Evolutionary conservation across 1,140 invertebrate species (phyloP), one percentile per base, ranked within the genome.

Genomic region (Saccostrea glomerata): DNA sequence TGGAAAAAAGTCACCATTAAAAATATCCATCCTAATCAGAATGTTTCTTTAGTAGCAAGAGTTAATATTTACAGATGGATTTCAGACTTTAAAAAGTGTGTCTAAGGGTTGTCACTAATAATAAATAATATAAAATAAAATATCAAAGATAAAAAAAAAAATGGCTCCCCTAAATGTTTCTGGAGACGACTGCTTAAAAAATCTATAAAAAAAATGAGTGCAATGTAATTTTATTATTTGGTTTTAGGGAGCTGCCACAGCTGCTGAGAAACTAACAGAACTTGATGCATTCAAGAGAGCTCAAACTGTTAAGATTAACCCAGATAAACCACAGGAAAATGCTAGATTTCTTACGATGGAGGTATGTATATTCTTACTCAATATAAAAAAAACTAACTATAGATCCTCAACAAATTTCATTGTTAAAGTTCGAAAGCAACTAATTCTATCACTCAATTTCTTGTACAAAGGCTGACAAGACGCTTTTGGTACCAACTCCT

Each of bases 401-500:
- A 58, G 58, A 60, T 60, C 47, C 47, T 47, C 47, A 1, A 47
- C 47, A 47, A 47, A 47, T 47, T 47, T 47, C 47, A 47, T 47
- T 47, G 47, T 47, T 0, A 36, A 36, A 36, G 30, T 9, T 47
- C 47, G 0, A 47, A 47, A 1, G 30, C 30, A 47, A 47, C 6
- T 47, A 60, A 4, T 20, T 60, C 0, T 9, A 13, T 60, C 58
- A 17, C 58, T 63, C 2, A 6, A n/a, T 63, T 63, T 63, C 58
- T 60, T 89, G 84, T 92, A 36, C 91, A 47, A 47, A 96, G 96
- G 93, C 97, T 87, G 95, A 96, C 30, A 98, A 98, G 94, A 96
- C 96, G 20, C 95, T 98, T 83, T 96, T 97, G 91, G 97, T 98
- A 85, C 97, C 97, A 73, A 97, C 97, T 83, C 97, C 97, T n/a